Base-by-base conservation (phyloP, 1,140 invertebrate genomes). In the Pseudomyrmex gracilis region DNA sequence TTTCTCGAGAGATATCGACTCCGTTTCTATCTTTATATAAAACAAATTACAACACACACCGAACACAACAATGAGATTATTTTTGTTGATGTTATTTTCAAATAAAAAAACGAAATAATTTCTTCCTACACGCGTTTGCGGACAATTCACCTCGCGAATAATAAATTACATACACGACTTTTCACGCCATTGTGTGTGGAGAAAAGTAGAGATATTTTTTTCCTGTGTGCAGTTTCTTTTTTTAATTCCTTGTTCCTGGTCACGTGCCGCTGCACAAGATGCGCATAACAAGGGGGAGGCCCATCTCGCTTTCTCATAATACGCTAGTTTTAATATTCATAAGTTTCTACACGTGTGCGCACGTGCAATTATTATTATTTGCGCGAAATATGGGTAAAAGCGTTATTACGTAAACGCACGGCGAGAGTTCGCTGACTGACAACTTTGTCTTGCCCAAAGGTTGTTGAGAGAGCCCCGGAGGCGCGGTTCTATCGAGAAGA, bases 211-310 rank as follows among this genome's bases (percentile, higher is more conserved):
- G 34, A 22, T 47, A 12, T 8, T 13, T 20, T 47, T n/a, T 74
- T 74, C 47, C 58, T 24, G 15, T 57, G n/a, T n/a, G n/a, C n/a
- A 77, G 53, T 82, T 82, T 82, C 70, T 83, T 83, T 76, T 34
- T 83, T 17, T 51, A 77, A 77, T 77, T 83, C 49, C 60, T 66
- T 78, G 58, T 61, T 63, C 70, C 12, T 64, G 24, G 73, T 77
- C 60, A 83, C 49, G 51, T 57, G 60, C 51, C 82, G 73, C 7
- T 66, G 82, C 73, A 60, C 82, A 57, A 61, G 20, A 60, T 82
- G 61, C 68, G 20, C 43, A 55, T 66, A 22, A 45, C 13, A 13
- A 3, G 17, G 10, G 15, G 15, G 3, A 34, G 24, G n/a, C 70
- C 70, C 24, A 64, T 64, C 49, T 76, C 51, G 61, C 82, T 77